Evolutionary conservation across 2,797 vertebrate genomes (phyloP).

Genomic region (Smutsia gigantea): DNA sequence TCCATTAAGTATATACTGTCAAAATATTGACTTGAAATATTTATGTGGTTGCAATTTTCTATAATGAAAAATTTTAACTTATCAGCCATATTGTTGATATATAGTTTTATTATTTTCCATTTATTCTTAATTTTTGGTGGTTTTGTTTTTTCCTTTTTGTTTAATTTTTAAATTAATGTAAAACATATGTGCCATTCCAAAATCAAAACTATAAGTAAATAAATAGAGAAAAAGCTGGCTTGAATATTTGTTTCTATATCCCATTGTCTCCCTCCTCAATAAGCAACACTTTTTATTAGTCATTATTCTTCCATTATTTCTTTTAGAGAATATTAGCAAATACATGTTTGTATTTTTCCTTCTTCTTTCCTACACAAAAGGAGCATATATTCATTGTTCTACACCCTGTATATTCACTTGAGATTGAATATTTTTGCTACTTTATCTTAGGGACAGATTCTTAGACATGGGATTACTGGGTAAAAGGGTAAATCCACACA

Average conservation of each 20-base stretch:
- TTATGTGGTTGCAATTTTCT: not conserved
- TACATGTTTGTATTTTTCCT: not conserved
- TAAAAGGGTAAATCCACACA: not conserved
- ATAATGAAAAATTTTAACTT: not conserved
- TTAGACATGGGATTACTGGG: not conserved
- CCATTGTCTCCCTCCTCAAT: not conserved
- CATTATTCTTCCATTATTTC: not conserved
- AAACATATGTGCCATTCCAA: not conserved
- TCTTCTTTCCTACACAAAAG: not conserved
- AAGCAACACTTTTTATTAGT: not conserved
- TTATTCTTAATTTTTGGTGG: not conserved
- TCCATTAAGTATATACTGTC: not conserved
- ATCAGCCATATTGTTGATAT: not conserved
- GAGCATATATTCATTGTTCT: not conserved
- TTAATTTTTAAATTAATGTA: conserved; percentile 23
- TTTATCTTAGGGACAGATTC: not conserved
- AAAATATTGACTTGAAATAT: not conserved
- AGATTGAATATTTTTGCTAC: not conserved
- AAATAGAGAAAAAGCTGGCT: not conserved
- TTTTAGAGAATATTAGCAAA: not conserved
- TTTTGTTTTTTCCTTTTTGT: not conserved
- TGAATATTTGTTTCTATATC: not conserved
- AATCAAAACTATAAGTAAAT: not conserved
- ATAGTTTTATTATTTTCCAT: not conserved
- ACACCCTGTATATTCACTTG: not conserved